phyloP scores from a whole-genome alignment of 2,113 vertebrate species.

The Hymenochirus boettgeri region DNA sequence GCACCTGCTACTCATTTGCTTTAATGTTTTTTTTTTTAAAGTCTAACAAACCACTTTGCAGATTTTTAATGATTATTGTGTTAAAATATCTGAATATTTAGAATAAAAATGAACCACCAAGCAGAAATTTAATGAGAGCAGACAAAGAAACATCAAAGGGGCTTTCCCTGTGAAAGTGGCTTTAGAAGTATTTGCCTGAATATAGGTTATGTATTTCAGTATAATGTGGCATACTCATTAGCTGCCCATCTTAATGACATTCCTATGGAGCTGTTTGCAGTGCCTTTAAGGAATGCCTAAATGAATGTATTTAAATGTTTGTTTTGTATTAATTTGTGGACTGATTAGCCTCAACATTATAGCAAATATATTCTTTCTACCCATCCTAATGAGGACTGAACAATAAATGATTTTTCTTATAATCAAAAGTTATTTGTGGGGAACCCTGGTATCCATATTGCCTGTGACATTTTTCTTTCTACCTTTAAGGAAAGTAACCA shows the following conservation, averaged over 20 bases:
- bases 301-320: conserved; percentile 62
- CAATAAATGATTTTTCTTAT: conserved; percentile 1
- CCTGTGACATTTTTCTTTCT: too few relatives aligned
- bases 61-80: conserved; percentile 68
- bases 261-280: conserved; percentile 68
- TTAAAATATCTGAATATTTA: conserved; percentile 66
- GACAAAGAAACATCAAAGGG: conserved; percentile 90
- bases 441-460: not conserved
- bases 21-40: conserved; percentile 57
- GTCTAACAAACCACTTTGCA: conserved; percentile 62
- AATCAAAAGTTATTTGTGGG: conserved; percentile 7
- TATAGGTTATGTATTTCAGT: conserved; percentile 84
- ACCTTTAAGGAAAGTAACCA: too few relatives aligned
- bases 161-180: conserved; percentile 79
- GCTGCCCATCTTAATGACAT: conserved; percentile 89
- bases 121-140: conserved; percentile 91
- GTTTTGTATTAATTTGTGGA: conserved; percentile 46
- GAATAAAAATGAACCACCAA: conserved; percentile 64
- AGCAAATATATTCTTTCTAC: conserved; percentile 50
- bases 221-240: conserved; percentile 88
- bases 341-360: conserved; percentile 56
- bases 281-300: conserved; percentile 70
- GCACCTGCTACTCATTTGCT: conserved; percentile 61
- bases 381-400: conserved; percentile 6
- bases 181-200: conserved; percentile 86